A percentile compares a stretch with the other conserved stretches of the same genome.
These are phyloP conservation scores for Calephelis virginiensis DNA, from an alignment of 1,140 invertebrate genomes.

Conservation along the genomic window DNA sequence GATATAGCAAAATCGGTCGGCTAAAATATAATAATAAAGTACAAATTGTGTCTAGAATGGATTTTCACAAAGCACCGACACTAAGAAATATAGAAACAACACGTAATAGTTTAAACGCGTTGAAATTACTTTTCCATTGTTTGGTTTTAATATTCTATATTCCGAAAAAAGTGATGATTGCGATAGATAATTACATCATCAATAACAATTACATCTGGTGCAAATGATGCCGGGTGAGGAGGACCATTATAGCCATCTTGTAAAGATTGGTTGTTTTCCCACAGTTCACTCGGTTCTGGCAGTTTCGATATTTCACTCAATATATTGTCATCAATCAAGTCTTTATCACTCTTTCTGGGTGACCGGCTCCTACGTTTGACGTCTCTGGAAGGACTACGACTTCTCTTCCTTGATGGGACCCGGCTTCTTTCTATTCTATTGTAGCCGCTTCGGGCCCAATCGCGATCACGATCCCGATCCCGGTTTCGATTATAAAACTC, in stretches of 20 bases:
- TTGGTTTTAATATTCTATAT: too few relatives aligned
- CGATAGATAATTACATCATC: background rate
- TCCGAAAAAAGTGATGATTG: too few relatives aligned
- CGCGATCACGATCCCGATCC: conserved; percentile 27
- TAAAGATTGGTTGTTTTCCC: conserved; percentile 53
- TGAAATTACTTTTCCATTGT: too few relatives aligned
- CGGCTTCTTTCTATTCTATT: conserved; percentile 35
- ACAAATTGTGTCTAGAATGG: too few relatives aligned
- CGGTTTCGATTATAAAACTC: conserved; percentile 25
- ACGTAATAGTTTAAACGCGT: too few relatives aligned
- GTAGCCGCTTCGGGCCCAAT: conserved; percentile 35
- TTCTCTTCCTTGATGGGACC: conserved; percentile 36
- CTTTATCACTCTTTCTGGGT: conserved; percentile 54
- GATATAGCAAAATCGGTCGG: too few relatives aligned
- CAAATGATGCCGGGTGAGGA: conserved; percentile 34
- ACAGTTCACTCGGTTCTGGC: conserved; percentile 63
- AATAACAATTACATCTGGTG: conserved; percentile 38
- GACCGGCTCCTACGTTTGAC: conserved; percentile 50
- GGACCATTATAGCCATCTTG: conserved; percentile 37
- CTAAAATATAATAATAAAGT: too few relatives aligned
- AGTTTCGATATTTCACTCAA: conserved; percentile 63
- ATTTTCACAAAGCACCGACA: too few relatives aligned
- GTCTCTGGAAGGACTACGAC: conserved; percentile 41
- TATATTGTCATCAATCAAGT: conserved; percentile 65
- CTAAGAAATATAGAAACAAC: too few relatives aligned